Conservation (phyloP, 92 coral and sea anemone genomes). For the Plumapathes pennacea region DNA sequence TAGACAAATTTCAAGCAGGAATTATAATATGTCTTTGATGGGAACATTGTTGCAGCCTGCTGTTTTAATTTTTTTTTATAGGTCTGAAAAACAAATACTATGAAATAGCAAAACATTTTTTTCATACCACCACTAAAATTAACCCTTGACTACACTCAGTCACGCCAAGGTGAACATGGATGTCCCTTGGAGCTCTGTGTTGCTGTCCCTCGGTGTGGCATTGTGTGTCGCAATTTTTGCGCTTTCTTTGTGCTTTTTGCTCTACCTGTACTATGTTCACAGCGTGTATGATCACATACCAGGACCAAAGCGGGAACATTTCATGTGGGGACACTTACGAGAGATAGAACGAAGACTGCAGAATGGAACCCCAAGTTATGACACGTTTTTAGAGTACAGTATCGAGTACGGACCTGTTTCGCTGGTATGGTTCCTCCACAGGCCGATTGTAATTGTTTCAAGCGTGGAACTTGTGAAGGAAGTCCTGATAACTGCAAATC, state of each 20-base stretch:
- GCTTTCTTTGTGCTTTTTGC: conserved; percentile 16
- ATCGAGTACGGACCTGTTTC: conserved; percentile 68
- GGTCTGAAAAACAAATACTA: too few species aligned
- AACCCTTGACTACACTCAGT: background rate
- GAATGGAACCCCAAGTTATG: conserved; percentile 4
- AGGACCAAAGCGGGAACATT: conserved; percentile 37
- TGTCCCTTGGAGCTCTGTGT: conserved; percentile 20
- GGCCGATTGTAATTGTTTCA: conserved; percentile 61
- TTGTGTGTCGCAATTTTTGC: conserved; percentile 7
- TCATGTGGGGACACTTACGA: conserved; percentile 34
- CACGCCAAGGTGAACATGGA: conserved; percentile 2
- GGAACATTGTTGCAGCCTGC: too few species aligned
- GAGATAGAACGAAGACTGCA: background rate
- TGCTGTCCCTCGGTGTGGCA: conserved; percentile 3
- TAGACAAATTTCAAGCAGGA: too few species aligned
- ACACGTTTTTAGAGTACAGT: too few species aligned
- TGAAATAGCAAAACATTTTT: too few species aligned
- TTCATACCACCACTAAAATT: conserved; percentile 1
- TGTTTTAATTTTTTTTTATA: too few species aligned
- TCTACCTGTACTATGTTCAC: conserved; percentile 27
- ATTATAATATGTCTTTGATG: too few species aligned
- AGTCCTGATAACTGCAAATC: conserved; percentile 47
- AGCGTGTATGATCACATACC: conserved; percentile 37
- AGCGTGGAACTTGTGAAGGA: conserved; percentile 46
- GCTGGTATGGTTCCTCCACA: conserved; percentile 62